Conservation (phyloP, 53 echinoderm and acorn worm genomes). For the Holothuria scabra region DNA sequence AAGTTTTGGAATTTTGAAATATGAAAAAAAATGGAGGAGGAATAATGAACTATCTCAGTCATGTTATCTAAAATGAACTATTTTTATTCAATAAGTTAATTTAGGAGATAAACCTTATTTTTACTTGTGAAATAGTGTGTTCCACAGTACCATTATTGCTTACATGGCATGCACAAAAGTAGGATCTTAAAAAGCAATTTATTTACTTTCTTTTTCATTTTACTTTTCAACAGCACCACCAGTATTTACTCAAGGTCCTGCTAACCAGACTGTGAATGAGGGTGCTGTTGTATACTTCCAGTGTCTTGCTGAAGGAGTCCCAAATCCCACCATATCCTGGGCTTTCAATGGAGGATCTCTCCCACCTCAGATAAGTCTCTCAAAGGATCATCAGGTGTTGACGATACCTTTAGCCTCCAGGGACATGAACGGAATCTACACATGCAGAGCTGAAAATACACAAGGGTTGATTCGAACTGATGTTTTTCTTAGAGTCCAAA, state of each 20-base stretch:
- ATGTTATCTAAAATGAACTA: too few species aligned
- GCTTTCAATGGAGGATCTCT: constrained; percentile 75
- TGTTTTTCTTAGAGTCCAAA: constrained; percentile 71
- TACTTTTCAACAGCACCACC: constrained; percentile 66
- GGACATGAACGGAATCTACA: constrained; percentile 60
- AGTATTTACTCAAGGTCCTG: constrained; percentile 58
- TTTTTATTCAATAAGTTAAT: background rate
- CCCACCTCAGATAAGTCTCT: constrained; percentile 76
- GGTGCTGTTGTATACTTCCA: constrained; percentile 75
- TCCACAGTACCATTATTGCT: background rate
- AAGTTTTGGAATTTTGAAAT: too few species aligned
- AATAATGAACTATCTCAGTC: too few species aligned
- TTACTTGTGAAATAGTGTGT: background rate
- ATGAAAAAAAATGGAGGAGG: too few species aligned
- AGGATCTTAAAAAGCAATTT: background rate
- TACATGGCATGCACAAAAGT: background rate
- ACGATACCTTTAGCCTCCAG: constrained; percentile 63
- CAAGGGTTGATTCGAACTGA: constrained; percentile 68
- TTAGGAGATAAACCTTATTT: background rate
- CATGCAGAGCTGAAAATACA: constrained; percentile 74
- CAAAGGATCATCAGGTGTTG: constrained; percentile 64
- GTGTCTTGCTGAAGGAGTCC: constrained; percentile 80
- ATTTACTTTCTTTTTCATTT: background rate
- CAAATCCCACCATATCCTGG: constrained; percentile 76
- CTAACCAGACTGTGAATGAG: constrained; percentile 82